Evolutionary conservation across 2,888 invertebrate species (phyloP).

Genomic region (Hololepta plana): DNA sequence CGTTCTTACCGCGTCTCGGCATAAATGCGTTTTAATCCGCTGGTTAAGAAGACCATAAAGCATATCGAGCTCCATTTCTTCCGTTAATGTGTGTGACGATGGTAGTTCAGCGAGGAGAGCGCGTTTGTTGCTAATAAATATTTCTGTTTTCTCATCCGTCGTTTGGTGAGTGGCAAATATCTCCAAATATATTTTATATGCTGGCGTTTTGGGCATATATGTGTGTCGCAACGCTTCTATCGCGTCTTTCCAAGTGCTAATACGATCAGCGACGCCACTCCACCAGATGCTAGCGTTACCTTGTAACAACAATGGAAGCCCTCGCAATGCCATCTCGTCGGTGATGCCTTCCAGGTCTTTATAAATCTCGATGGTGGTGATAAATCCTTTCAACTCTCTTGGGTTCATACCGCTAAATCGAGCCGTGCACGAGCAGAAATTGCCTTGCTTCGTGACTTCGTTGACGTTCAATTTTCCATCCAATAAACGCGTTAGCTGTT

Average conservation of each 20-base stretch:
- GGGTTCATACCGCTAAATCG: too few relatives aligned
- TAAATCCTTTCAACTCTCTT: constrained; percentile 9
- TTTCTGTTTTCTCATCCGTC: constrained; percentile 1
- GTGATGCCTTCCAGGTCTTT: constrained; percentile 9
- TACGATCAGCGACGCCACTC: constrained; percentile 6
- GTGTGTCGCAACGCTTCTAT: constrained; percentile 6
- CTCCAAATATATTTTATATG: constrained; percentile 10
- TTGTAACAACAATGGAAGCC: constrained; percentile 8
- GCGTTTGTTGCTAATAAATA: too few relatives aligned
- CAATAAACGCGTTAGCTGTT: too few relatives aligned
- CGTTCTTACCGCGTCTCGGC: too few relatives aligned
- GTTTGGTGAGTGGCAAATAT: constrained; percentile 9
- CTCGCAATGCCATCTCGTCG: constrained; percentile 8
- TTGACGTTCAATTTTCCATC: too few relatives aligned
- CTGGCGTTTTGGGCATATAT: constrained; percentile 9
- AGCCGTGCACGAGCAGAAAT: too few relatives aligned
- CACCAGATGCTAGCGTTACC: constrained; percentile 9
- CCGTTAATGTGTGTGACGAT: constrained; percentile 7
- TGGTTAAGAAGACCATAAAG: too few relatives aligned
- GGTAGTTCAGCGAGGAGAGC: too few relatives aligned
- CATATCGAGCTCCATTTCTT: constrained; percentile 10
- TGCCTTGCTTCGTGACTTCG: too few relatives aligned
- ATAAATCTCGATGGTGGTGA: constrained; percentile 7
- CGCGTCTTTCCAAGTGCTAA: constrained; percentile 8
- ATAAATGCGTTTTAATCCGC: too few relatives aligned